Evolutionary conservation across 1,140 invertebrate species (phyloP), one percentile per base, ranked within the genome.

Genomic region (Schmidtea mediterranea): DNA sequence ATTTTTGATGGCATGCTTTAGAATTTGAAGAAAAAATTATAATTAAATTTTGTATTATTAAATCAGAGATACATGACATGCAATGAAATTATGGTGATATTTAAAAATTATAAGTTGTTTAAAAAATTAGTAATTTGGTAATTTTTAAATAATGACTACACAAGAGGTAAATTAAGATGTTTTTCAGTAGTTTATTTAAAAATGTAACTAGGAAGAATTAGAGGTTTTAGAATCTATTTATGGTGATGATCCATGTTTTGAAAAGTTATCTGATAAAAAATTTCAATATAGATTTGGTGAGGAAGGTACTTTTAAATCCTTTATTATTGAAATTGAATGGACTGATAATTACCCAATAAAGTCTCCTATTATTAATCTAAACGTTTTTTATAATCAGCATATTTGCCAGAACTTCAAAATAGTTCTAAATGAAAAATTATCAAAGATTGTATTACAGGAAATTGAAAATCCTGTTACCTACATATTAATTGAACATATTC

Each of bases 281-380:
- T 87, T 79, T 70, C 82, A 86, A 58, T 89, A 89, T 59, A 87
- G 86, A 73, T 82, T 76, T 71, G 79, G 78, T 6, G 76, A 80
- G 56, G 77, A 79, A 56, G 77, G 80, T 51, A 72, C 72, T 51
- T 62, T 68, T 8, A 80, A 78, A 61, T 79, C 81, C 15, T 82
- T 89, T 66, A 58, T 89, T 38, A 58, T 90, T 46, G 82, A 90
- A 68, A 74, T 92, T 40, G 68, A 69, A 57, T 92, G 83, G 83
- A 74, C 74, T 24, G 69, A 74, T 3, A 74, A 74, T 48, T 92
- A 92, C 67, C 84, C 84, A 21, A 73, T 76, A 39, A 76, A 77
- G 53, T 72, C 74, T 54, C 83, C 84, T 26, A 66, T 58, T 8
- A 72, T 89, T 38, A 86, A 79, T 65, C 71, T 92, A 69, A 77